Conservation (phyloP, 2,888 invertebrate genomes). For the Gisinianus flammeolus region DNA sequence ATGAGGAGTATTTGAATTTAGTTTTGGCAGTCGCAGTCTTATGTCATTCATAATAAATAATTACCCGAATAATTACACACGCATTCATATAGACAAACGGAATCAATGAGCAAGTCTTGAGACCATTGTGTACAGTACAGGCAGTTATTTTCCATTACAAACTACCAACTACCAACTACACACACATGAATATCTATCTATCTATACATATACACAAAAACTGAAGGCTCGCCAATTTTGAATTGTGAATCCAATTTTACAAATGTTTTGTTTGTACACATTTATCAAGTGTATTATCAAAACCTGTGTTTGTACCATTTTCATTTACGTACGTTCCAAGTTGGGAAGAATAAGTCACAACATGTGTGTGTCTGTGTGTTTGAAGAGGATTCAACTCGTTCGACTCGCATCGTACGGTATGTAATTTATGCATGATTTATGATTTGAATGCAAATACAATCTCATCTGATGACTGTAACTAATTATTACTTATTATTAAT, state of each 20-base stretch:
- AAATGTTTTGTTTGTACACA: too few species aligned
- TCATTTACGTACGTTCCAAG: too few species aligned
- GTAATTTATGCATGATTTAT: constrained; percentile 12
- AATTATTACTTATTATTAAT: constrained; percentile 27
- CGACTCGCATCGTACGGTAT: background rate
- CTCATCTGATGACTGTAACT: constrained; percentile 23
- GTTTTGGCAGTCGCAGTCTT: background rate
- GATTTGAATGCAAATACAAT: background rate
- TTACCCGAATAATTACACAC: background rate
- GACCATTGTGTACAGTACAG: too few species aligned
- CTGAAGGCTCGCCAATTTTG: too few species aligned
- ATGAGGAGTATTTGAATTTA: background rate
- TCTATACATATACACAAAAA: too few species aligned
- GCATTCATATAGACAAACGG: background rate
- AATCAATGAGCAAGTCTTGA: too few species aligned
- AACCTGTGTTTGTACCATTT: too few species aligned
- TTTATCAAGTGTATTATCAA: too few species aligned
- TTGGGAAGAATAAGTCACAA: background rate
- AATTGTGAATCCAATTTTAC: too few species aligned
- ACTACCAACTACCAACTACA: background rate
- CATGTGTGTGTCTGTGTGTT: background rate
- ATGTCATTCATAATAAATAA: background rate
- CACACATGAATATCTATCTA: too few species aligned
- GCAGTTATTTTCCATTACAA: too few species aligned
- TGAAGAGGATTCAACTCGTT: too few species aligned